Evolutionary conservation across 2,113 vertebrate genomes (phyloP).

Genomic region (Manacus vitellinus): DNA sequence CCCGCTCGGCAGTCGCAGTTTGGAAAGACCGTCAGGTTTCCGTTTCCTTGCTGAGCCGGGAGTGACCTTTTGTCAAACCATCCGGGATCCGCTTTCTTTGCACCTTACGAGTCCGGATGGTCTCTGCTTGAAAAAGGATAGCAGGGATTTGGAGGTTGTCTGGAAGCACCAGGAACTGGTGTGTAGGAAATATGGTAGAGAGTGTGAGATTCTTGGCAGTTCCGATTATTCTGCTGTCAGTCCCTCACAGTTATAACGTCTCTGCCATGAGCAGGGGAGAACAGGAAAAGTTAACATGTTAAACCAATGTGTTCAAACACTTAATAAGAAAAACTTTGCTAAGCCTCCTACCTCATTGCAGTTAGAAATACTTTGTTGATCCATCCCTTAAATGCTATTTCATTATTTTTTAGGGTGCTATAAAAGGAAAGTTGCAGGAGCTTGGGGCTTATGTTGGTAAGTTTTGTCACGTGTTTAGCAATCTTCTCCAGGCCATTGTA

Average conservation of each 20-base stretch:
- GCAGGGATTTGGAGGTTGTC: not conserved
- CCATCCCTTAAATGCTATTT: not conserved
- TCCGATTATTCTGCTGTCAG: not conserved
- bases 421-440: constrained; percentile 96
- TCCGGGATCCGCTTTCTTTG: not conserved
- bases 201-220: not conserved
- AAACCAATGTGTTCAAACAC: not conserved
- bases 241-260: not conserved
- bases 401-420: constrained; percentile 85
- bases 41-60: not conserved
- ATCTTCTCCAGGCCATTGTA: not conserved
- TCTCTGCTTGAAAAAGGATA: not conserved
- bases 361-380: not conserved
- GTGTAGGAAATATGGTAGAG: fast-evolving
- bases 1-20: fast-evolving
- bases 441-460: constrained; percentile 96
- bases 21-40: not conserved
- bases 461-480: constrained; percentile 48
- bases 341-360: not conserved
- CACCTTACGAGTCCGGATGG: not conserved
- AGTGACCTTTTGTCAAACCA: not conserved
- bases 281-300: not conserved
- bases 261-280: fast-evolving
- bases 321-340: not conserved
- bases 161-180: not conserved